Percentiles rank a stretch among this genome's conserved stretches.
Conservation (phyloP, 1,140 invertebrate species). For the Drosophila repletoides region DNA sequence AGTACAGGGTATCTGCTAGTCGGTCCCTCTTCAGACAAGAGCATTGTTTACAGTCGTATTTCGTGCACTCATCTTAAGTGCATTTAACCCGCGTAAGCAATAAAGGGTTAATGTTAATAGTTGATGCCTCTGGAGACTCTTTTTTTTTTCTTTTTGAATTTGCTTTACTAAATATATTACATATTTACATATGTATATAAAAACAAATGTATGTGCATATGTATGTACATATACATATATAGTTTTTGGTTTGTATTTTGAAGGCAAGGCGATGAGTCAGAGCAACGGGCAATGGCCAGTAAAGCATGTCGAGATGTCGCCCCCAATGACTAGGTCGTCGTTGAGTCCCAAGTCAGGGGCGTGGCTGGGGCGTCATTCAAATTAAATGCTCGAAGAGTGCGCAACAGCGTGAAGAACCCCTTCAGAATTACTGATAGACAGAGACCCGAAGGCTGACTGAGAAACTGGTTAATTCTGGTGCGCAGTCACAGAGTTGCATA, state of each 20-base stretch:
- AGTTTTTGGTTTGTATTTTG: constrained; percentile 4
- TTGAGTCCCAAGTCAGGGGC: constrained; percentile 37
- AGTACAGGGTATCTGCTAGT: too few species aligned
- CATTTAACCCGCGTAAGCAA: neutral
- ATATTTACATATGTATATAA: too few species aligned
- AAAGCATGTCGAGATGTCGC: constrained; percentile 52
- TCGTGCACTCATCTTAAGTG: too few species aligned
- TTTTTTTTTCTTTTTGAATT: too few species aligned
- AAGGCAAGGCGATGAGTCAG: constrained; percentile 44
- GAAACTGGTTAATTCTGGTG: constrained; percentile 46
- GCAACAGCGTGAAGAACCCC: constrained; percentile 30
- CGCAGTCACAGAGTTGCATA: too few species aligned
- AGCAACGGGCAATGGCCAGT: constrained; percentile 24
- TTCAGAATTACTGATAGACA: neutral
- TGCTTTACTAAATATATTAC: neutral
- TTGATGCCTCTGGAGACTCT: constrained; percentile 13
- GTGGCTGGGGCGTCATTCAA: constrained; percentile 42
- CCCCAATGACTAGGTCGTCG: constrained; percentile 3
- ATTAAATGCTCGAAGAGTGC: constrained; percentile 46
- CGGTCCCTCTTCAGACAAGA: too few species aligned
- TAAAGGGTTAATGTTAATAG: constrained; percentile 21
- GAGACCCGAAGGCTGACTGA: neutral
- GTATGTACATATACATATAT: constrained; percentile 11
- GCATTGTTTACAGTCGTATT: too few species aligned
- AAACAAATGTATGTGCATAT: too few species aligned